Evolutionary conservation across 2,113 vertebrate species (phyloP).

Genomic region (Vicugna pacos): DNA sequence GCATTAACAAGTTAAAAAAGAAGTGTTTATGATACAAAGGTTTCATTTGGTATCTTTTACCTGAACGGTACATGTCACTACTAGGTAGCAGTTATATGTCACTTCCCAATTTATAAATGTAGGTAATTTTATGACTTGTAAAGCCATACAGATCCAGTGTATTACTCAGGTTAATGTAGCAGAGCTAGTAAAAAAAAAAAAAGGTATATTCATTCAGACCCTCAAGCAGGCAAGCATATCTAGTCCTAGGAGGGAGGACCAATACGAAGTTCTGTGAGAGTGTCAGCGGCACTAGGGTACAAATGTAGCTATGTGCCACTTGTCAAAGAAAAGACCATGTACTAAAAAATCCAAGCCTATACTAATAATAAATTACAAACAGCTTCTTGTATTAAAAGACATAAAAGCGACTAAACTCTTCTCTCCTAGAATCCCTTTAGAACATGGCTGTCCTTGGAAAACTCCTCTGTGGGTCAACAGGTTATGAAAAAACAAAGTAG

Average conservation of each 20-base stretch:
- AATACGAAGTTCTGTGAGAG: neutral
- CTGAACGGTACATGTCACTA: neutral
- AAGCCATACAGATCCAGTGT: neutral
- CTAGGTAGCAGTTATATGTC: constrained; percentile 37
- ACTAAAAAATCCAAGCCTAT: neutral
- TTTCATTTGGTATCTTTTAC: neutral
- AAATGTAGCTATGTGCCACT: neutral
- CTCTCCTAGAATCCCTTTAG: neutral
- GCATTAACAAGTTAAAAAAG: constrained; percentile 37
- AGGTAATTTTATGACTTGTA: constrained; percentile 65
- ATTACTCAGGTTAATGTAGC: neutral
- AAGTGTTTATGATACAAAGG: neutral
- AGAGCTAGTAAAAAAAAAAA: neutral
- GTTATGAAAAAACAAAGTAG: neutral
- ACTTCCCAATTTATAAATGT: constrained; percentile 75
- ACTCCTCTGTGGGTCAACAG: neutral
- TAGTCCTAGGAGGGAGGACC: neutral
- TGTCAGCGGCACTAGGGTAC: neutral
- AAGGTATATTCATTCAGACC: neutral
- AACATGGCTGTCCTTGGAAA: neutral
- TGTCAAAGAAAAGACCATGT: neutral
- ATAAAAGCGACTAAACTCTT: neutral
- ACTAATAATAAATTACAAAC: constrained; percentile 27
- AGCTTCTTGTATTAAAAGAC: constrained; percentile 17
- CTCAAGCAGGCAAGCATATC: neutral